Conservation (phyloP, 2,113 vertebrate genomes). For the Chionis minor region DNA sequence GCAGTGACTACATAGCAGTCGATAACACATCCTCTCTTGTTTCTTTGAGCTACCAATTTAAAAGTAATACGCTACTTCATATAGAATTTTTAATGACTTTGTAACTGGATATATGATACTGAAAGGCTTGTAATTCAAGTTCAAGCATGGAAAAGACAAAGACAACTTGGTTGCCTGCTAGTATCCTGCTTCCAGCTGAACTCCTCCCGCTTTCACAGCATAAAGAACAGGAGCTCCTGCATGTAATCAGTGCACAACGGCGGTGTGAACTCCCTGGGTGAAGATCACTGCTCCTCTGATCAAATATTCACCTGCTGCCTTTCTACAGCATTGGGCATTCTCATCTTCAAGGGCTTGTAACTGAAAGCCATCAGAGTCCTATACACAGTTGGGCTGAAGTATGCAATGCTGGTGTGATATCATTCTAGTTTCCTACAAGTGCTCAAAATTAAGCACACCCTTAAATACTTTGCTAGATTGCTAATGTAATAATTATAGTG, state of each 20-base stretch:
- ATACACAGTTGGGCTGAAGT: background rate
- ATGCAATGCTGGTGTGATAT: background rate
- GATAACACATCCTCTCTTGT: background rate
- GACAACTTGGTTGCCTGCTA: background rate
- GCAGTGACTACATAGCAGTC: background rate
- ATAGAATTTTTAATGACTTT: background rate
- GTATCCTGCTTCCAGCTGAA: background rate
- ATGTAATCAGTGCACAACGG: background rate
- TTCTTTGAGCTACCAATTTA: background rate
- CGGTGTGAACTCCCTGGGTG: background rate
- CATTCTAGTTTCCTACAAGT: background rate
- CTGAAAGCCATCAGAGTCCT: background rate
- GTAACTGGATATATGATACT: background rate
- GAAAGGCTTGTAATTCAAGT: background rate
- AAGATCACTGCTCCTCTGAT: background rate
- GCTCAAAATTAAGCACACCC: background rate
- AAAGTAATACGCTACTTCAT: background rate
- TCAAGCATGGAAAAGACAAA: background rate
- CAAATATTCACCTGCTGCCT: background rate
- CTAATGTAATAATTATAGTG: too few relatives aligned
- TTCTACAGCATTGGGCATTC: background rate
- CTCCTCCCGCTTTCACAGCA: background rate
- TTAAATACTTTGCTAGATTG: background rate
- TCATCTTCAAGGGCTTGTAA: background rate
- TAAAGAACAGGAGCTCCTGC: background rate